Percentiles rank a stretch among this genome's conserved stretches.
Conservation (phyloP, 2,113 vertebrate species). For the Caranx ignobilis region DNA sequence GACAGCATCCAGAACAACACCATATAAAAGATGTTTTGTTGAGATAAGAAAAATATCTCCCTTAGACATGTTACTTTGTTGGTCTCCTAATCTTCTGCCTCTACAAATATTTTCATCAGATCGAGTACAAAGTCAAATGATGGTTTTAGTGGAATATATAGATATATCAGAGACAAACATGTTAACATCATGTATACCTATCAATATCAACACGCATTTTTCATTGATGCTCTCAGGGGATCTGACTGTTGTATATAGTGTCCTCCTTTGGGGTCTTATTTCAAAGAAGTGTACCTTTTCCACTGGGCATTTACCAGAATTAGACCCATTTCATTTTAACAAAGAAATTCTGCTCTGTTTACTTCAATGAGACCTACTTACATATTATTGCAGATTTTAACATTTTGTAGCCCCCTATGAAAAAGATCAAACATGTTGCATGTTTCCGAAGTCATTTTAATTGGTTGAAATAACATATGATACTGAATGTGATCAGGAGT, state of each 20-base stretch:
- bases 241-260: not conserved
- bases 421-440: not conserved
- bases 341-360: no score
- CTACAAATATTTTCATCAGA: constrained; percentile 53
- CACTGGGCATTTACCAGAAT: not conserved
- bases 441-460: not conserved
- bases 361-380: not conserved
- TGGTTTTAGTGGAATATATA: constrained; percentile 18
- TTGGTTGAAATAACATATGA: not conserved
- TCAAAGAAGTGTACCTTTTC: not conserved
- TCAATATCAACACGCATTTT: constrained; percentile 4
- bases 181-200: not conserved
- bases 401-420: not conserved
- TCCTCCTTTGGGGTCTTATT: not conserved
- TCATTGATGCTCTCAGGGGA: constrained; percentile 4
- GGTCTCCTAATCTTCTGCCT: constrained; percentile 42
- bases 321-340: not conserved
- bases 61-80: constrained; percentile 28
- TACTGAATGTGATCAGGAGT: not conserved
- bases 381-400: not conserved
- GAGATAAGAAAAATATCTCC: constrained; percentile 32
- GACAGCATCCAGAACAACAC: constrained; percentile 38
- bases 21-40: constrained; percentile 37
- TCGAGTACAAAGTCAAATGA: constrained; percentile 20
- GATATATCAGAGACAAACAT: constrained; percentile 34